Evolutionary conservation across 2,797 vertebrate species (phyloP).

Genomic region (Typhlichthys eigenmanni): DNA sequence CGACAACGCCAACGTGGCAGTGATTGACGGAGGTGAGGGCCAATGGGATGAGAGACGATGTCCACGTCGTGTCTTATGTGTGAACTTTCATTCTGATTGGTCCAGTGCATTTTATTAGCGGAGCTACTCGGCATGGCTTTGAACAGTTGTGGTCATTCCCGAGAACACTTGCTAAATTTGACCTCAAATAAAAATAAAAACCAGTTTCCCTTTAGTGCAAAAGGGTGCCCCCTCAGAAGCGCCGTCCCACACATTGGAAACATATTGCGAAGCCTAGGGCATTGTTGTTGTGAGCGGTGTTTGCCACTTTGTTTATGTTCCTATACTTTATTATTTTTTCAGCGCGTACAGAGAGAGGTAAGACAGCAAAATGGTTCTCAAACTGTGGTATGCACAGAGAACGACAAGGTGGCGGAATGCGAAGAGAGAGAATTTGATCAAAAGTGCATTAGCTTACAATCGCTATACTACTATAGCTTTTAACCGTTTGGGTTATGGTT

Average conservation of each 20-base stretch:
- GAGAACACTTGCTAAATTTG: neutral
- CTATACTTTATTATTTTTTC: no score
- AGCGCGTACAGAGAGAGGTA: no score
- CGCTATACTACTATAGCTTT: neutral
- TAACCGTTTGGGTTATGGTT: neutral
- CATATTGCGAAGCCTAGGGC: no score
- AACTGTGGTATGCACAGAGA: no score
- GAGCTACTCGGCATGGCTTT: neutral
- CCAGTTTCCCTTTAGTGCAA: no score
- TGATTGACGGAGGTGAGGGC: constrained; percentile 90
- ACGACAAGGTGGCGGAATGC: neutral
- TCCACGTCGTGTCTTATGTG: neutral
- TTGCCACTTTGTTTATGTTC: no score
- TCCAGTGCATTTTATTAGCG: neutral
- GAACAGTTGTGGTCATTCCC: neutral
- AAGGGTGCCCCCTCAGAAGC: no score
- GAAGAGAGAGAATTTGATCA: neutral
- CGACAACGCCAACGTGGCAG: constrained; percentile 86
- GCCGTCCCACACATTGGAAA: no score
- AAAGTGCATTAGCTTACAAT: neutral
- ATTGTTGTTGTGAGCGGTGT: no score
- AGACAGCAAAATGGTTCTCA: no score
- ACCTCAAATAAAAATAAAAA: no score
- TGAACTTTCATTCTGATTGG: neutral
- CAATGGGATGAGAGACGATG: neutral